Base-by-base conservation (phyloP, 2,888 invertebrate genomes). In the Caenorhabditis panamensis region DNA sequence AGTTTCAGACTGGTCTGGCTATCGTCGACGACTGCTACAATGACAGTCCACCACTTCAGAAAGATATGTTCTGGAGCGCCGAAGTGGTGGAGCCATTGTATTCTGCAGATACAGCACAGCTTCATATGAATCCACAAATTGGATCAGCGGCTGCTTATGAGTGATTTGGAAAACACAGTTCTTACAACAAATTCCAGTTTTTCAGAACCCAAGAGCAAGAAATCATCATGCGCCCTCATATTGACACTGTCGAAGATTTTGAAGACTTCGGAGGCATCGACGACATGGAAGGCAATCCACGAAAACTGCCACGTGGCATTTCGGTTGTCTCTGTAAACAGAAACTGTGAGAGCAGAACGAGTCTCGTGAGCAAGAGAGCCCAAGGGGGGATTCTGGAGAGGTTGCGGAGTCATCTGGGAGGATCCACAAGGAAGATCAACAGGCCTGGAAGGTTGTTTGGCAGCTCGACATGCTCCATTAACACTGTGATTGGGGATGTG, bases 21-120 rank as follows among this genome's bases (percentile, higher is more conserved):
- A 84, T 86, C 9, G 87, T 86, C 20, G 87, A 87, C 31, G 85
- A 85, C 26, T 81, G 79, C 62, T 85, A 85, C 66, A 82, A 82
- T 36, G 79, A 77, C 53, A 66, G 77, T 8, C 86, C 87, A 8
- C 66, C 71, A n/a, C 84, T 83, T 62, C 66, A 76, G 20, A 83
- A 83, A 47, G 87, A 87, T 68, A 53, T 67, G 22, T 87, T 87
- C 82, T 86, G 86, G 86, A 80, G 79, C 31, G 47, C 59, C 1
- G 80, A 63, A 13, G 49, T 51, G 8, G 68, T 69, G 22, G 83
- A 85, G 16, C 85, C 85, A 4, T 61, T 86, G n/a, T 87, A 87
- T 58, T 85, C 86, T 1, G 58, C 82, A 6, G 87, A 85, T n/a
- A 85, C 85, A 8, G 87, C 87, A 4, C 37, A 51, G 13, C 82